Base-by-base conservation (phyloP, 2,797 vertebrate species). In the Acanthopagrus latus region DNA sequence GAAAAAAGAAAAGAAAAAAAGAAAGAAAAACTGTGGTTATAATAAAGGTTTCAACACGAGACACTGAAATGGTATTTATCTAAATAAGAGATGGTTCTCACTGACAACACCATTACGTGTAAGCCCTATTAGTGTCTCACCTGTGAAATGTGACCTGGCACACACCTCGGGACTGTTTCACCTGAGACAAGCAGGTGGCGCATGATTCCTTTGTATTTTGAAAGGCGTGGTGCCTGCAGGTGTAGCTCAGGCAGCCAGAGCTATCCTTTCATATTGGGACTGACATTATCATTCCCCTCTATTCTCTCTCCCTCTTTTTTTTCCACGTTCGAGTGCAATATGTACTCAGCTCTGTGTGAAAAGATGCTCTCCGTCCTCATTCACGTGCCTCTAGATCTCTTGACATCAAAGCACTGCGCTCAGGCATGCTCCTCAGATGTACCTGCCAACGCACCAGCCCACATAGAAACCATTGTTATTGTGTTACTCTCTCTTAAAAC, bases 101-200 rank as follows among this genome's bases (percentile, higher is more conserved):
- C 38, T 18, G 17, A 59, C 57, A 44, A 29, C 17, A 23, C 3
- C 25, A 9, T 55, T 57, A 41, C 25, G 17, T 20, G 51, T 25
- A 29, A 29, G 9, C 21, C 57, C 44, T 16, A 25, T 80, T 25
- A 38, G 51, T 25, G 64, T 11, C 65, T 78, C 83, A 89, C 85
- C 87, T 92, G 84, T 77, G 79, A 70, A 71, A 80, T 2, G 44
- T 58, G 71, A 83, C 63, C 80, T 33, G 71, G n/a, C 62, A 23
- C 21, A 78, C 79, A 84, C 82, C 52, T 70, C 56, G 27, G 55
- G 74, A 76, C 83, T 81, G 13, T 93, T 92, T 91, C 85, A 88
- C 83, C 79, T 89, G 79, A 92, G 78, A 88, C 94, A 95, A 93
- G 64, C 94, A 96, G 95, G 91, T 94, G 95, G 94, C 95, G 93